These are phyloP conservation scores for Acanthornis magna DNA, from an alignment of 2,797 vertebrate genomes.

Conservation along the genomic window DNA sequence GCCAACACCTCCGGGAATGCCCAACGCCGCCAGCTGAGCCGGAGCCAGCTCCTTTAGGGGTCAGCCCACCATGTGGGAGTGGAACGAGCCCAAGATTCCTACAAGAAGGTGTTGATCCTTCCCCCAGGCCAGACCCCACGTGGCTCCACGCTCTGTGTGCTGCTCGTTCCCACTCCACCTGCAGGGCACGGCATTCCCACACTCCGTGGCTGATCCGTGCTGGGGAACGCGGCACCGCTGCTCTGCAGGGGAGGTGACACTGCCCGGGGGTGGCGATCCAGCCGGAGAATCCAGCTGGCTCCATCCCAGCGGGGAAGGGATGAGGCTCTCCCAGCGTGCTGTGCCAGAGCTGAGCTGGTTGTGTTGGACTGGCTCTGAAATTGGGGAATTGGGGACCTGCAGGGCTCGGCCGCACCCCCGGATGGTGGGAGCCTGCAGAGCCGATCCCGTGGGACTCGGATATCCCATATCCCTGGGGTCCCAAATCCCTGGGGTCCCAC, in stretches of 20 bases:
- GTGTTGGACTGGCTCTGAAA: background rate
- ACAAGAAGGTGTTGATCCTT: background rate
- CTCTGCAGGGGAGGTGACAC: rapidly evolving
- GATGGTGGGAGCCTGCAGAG: background rate
- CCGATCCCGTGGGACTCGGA: background rate
- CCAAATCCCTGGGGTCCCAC: too few species aligned
- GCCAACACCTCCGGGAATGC: too few species aligned
- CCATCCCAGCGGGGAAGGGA: rapidly evolving
- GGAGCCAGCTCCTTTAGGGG: background rate
- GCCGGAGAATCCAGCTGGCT: background rate
- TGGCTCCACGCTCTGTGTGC: too few species aligned
- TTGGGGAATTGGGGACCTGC: rapidly evolving
- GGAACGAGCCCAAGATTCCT: background rate
- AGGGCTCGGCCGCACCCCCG: background rate
- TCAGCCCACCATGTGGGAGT: background rate
- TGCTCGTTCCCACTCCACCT: background rate
- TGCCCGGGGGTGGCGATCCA: rapidly evolving
- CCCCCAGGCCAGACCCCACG: background rate
- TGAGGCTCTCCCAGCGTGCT: rapidly evolving
- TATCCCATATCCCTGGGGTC: too few species aligned
- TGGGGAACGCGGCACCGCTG: rapidly evolving
- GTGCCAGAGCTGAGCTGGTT: background rate
- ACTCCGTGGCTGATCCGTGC: rapidly evolving
- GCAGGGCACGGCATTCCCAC: background rate
- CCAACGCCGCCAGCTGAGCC: rapidly evolving